Evolutionary conservation across 2,888 invertebrate genomes (phyloP).

Genomic region (Drosophila limbata): DNA sequence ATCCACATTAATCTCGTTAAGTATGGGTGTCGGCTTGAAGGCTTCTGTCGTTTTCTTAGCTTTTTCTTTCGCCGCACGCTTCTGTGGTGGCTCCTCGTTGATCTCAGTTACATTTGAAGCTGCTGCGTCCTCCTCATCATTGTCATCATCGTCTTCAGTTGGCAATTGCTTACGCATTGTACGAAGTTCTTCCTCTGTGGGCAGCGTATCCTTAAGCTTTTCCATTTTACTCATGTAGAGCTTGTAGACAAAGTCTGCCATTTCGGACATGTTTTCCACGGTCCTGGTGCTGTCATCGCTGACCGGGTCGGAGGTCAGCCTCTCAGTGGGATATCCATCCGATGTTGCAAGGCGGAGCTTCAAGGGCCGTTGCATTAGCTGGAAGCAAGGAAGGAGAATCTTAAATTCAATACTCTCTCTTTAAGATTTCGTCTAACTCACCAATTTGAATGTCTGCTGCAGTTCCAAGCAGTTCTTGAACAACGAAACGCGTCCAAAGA

Average conservation of each 20-base stretch:
- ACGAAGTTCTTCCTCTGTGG: conserved; percentile 70
- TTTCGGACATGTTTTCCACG: conserved; percentile 91
- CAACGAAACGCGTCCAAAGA: conserved; percentile 96
- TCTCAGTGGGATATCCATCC: conserved; percentile 92
- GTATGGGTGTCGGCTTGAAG: conserved; percentile 85
- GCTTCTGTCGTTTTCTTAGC: conserved; percentile 55
- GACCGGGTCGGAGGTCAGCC: conserved; percentile 86
- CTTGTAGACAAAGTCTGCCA: conserved; percentile 97
- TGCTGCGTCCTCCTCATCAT: conserved; percentile 1
- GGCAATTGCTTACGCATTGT: conserved; percentile 84
- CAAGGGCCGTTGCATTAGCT: conserved; percentile 93
- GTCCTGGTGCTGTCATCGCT: conserved; percentile 80
- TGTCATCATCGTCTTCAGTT: conserved; percentile 84
- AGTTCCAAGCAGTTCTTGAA: conserved; percentile 99
- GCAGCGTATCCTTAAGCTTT: conserved; percentile 86
- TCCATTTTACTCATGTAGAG: conserved; percentile 93
- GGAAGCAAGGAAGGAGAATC: conserved; percentile 44
- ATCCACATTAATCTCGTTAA: conserved; percentile 86
- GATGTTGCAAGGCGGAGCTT: conserved; percentile 92
- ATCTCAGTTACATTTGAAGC: conserved; percentile 21
- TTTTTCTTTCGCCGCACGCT: conserved; percentile 44
- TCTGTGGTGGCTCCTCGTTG: conserved; percentile 56
- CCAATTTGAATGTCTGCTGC: conserved; percentile 96
- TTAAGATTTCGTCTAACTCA: conserved; percentile 79
- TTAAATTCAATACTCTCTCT: not conserved